phyloP scores from a whole-genome alignment of 2,797 vertebrate genomes.

The Arvicola amphibius region DNA sequence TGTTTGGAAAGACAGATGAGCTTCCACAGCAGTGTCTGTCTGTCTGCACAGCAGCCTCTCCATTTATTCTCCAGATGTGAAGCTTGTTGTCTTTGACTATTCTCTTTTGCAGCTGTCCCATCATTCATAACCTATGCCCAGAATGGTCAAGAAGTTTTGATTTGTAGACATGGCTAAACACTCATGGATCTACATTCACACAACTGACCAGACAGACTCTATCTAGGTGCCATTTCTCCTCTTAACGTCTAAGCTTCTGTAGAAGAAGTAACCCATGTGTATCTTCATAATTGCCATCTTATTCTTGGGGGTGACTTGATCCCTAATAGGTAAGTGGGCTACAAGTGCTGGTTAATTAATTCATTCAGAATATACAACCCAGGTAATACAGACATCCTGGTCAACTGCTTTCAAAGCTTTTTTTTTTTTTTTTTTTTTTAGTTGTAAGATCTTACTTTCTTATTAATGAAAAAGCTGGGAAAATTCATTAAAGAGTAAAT shows the following conservation, averaged over 20 bases:
- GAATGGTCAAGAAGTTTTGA: background rate
- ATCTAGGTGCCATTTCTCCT: background rate
- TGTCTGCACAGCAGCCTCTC: background rate
- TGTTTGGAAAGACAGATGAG: background rate
- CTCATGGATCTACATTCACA: background rate
- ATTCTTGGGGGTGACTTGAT: background rate
- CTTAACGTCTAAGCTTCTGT: background rate
- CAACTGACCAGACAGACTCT: background rate
- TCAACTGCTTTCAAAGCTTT: background rate
- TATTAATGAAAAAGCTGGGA: background rate
- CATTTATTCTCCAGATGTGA: background rate
- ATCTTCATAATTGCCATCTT: background rate
- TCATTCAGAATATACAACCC: background rate
- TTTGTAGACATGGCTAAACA: background rate
- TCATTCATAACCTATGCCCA: background rate
- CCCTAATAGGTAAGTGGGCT: background rate
- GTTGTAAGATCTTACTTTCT: background rate
- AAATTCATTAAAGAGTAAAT: slow-evolving; percentile 41
- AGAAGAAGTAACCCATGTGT: background rate
- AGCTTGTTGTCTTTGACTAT: background rate
- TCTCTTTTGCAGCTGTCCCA: no score
- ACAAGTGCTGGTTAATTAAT: background rate
- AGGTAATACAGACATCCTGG: background rate
- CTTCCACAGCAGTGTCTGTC: no score
- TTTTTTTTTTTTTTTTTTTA: slow-evolving; percentile 44